These are phyloP conservation scores for Drosophila setosimentum DNA, from an alignment of 2,888 invertebrate genomes.

Conservation along the genomic window DNA sequence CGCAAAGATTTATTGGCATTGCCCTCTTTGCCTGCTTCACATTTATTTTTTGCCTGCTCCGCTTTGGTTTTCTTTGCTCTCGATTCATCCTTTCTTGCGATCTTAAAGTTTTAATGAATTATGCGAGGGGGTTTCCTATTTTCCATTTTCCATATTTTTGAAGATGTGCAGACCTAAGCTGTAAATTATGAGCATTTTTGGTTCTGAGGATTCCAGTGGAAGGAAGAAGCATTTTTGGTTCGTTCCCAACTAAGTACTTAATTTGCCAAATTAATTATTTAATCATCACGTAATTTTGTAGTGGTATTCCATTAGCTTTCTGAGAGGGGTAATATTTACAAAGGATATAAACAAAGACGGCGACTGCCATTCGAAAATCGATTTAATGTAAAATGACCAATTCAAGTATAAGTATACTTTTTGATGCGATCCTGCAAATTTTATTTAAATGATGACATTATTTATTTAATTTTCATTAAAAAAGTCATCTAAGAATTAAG, in stretches of 20 bases:
- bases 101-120: not conserved
- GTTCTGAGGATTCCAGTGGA: not conserved
- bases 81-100: not conserved
- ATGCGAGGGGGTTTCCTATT: not conserved
- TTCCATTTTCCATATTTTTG: not conserved
- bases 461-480: not conserved
- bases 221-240: not conserved
- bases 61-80: constrained; percentile 8
- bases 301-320: not conserved
- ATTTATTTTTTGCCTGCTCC: constrained; percentile 2
- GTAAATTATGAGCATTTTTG: not conserved
- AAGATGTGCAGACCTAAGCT: not conserved
- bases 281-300: not conserved
- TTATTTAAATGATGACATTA: too few relatives aligned
- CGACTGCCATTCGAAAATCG: not conserved
- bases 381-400: not conserved
- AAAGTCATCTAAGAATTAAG: not conserved
- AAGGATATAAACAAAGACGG: not conserved
- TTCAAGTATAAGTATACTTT: not conserved
- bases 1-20: constrained; percentile 31
- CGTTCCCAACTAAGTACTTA: not conserved
- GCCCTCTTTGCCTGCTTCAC: constrained; percentile 33
- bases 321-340: not conserved
- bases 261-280: not conserved
- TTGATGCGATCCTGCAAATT: too few relatives aligned